Evolutionary conservation across 2,888 invertebrate genomes (phyloP), one percentile per base, ranked within the genome.

Genomic region (Drepana falcataria): DNA sequence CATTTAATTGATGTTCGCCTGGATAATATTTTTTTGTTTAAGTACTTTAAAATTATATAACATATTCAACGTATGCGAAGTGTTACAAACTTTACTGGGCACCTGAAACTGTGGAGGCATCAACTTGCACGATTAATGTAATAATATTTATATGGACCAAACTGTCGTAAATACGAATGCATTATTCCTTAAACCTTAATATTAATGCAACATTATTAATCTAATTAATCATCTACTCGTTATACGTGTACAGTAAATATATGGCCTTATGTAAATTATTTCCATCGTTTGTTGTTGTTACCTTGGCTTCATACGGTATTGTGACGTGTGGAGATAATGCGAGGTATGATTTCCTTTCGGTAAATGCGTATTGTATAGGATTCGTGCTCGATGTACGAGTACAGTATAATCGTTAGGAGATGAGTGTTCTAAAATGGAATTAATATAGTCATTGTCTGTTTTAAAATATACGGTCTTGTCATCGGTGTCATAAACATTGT

Each of bases 231-330:
- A 88, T 89, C 87, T 88, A 85, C 79, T 89, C 81, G 86, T 89
- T 88, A 88, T 80, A 87, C 80, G 77, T 91, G 91, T 91, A 91
- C 90, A 89, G 88, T 89, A 82, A 85, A 81, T 85, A 83, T 86
- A 91, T 89, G 90, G 91, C 91, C 91, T 91, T 91, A 90, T 87
- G 87, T 90, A 87, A 84, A 85, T 87, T 85, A 83, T 87, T 89
- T 87, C 80, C 75, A 80, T 75, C 66, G 79, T 82, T 83, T 69
- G 74, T 87, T 84, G 73, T 69, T 78, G 76, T 76, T 44, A 44
- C 64, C 68, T 80, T 84, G 79, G 89, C 88, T 88, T 89, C 79
- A 76, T 77, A 71, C 81, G 78, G 71, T 68, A 69, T 77, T 75
- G 76, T 81, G n/a, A n/a, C 37, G 75, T 75, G 75, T 69, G 77